phyloP scores from a whole-genome alignment of 2,797 vertebrate genomes.

The Typhlichthys subterraneus region DNA sequence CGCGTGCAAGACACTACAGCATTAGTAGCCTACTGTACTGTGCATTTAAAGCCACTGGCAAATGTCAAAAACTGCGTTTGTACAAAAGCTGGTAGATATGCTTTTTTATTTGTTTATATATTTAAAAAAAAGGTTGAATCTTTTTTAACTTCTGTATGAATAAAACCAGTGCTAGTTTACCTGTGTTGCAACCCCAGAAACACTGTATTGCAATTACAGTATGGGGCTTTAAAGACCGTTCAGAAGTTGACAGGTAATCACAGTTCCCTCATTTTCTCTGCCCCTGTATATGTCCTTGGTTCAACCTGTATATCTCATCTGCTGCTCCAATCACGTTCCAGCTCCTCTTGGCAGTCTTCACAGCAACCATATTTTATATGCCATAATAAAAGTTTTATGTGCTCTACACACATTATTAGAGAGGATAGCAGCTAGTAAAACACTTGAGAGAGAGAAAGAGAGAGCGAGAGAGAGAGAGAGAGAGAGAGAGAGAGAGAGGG shows the following conservation, averaged over 20 bases:
- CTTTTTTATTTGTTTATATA: conserved; percentile 12
- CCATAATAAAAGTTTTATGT: conserved; percentile 78
- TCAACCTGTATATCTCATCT: conserved; percentile 65
- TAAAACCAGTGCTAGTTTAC: conserved; percentile 33
- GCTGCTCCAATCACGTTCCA: conserved; percentile 59
- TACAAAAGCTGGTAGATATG: too few species aligned
- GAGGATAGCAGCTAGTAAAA: conserved; percentile 78
- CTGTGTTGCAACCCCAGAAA: conserved; percentile 34
- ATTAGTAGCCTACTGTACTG: too few species aligned
- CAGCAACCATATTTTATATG: conserved; percentile 74
- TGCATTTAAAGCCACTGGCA: too few species aligned
- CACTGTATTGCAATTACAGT: conserved; percentile 34
- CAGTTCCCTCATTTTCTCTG: conserved; percentile 42
- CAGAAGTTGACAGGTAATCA: conserved; percentile 29
- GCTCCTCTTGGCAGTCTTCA: conserved; percentile 65
- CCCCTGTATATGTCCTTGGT: conserved; percentile 51
- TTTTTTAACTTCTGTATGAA: conserved; percentile 33
- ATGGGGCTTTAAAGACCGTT: conserved; percentile 53
- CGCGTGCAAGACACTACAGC: too few species aligned
- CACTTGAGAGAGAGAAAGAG: conserved; percentile 60
- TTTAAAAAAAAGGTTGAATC: conserved; percentile 26
- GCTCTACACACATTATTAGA: conserved; percentile 79
- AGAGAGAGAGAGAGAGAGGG: conserved; percentile 43
- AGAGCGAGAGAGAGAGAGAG: conserved; percentile 1
- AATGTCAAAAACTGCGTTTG: too few species aligned